phyloP scores from a whole-genome alignment of 1,140 invertebrate species.

The Alviniconcha marisindica region DNA sequence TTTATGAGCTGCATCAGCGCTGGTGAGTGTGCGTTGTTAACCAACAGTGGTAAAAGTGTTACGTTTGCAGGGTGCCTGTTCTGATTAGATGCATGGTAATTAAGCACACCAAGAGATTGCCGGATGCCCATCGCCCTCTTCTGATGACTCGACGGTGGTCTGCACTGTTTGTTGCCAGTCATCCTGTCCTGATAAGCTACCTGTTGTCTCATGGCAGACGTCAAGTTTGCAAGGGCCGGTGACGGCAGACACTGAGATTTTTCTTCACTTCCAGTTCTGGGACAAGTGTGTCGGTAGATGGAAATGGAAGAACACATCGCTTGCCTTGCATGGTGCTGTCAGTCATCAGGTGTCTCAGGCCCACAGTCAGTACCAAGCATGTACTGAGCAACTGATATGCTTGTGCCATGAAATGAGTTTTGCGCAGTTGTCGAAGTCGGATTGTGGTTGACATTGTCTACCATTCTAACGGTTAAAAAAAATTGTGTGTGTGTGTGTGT shows the following conservation, averaged over 20 bases:
- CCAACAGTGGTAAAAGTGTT: constrained; percentile 41
- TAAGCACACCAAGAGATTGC: constrained; percentile 40
- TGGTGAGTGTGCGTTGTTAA: constrained; percentile 42
- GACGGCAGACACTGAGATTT: background rate
- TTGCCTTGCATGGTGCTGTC: background rate
- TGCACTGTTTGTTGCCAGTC: background rate
- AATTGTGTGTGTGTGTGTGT: too few relatives aligned
- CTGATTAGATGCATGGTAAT: constrained; percentile 39
- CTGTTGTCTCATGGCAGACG: background rate
- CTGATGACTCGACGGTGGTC: background rate
- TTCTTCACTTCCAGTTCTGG: background rate
- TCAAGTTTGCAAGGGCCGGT: background rate
- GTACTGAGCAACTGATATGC: background rate
- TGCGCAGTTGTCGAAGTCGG: background rate
- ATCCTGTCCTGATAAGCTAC: background rate
- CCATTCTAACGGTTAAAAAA: background rate
- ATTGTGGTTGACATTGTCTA: constrained; percentile 20
- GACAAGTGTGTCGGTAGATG: background rate
- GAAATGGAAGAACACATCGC: background rate
- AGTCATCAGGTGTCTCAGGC: background rate
- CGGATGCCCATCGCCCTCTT: background rate
- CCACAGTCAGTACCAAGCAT: background rate
- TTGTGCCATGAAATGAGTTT: background rate
- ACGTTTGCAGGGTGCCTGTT: background rate
- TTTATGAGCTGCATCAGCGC: constrained; percentile 47